phyloP scores from a whole-genome alignment of 2,113 vertebrate genomes.

The Periophthalmus modestus region DNA sequence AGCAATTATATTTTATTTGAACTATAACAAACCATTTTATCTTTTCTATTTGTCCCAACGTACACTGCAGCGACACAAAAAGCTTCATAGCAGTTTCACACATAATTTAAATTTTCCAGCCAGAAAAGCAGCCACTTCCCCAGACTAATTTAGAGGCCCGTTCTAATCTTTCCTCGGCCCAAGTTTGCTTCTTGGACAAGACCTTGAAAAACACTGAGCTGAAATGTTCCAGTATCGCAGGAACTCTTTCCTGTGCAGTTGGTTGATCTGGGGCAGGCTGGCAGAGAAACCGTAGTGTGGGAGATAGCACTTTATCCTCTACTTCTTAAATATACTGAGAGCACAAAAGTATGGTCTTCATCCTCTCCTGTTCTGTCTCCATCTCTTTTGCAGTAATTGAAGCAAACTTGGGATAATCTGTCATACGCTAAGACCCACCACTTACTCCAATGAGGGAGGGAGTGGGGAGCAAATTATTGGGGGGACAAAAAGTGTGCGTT shows the following conservation, averaged over 20 bases:
- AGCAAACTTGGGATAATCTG: conserved; percentile 80
- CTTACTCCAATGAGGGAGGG: conserved; percentile 76
- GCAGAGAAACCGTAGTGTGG: conserved; percentile 57
- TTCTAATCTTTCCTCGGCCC: conserved; percentile 48
- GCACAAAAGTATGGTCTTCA: conserved; percentile 68
- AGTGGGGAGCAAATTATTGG: conserved; percentile 59
- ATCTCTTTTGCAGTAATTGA: conserved; percentile 82
- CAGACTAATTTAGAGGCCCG: conserved; percentile 47
- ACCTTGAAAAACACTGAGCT: conserved; percentile 65
- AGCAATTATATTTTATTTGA: conserved; percentile 6
- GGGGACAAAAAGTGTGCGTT: conserved; percentile 51
- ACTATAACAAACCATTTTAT: conserved; percentile 2
- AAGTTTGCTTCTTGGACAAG: conserved; percentile 59
- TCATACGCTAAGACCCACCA: conserved; percentile 79
- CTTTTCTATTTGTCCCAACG: conserved; percentile 23
- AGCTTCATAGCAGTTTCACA: conserved; percentile 40
- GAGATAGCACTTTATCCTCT: conserved; percentile 76
- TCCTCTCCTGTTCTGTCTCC: conserved; percentile 71
- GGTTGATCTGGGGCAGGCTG: conserved; percentile 59
- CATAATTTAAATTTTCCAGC: conserved; percentile 25
- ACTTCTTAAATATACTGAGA: conserved; percentile 92
- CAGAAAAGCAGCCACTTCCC: conserved; percentile 28
- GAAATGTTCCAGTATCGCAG: conserved; percentile 58
- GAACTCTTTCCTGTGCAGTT: conserved; percentile 46
- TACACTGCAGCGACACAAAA: conserved; percentile 11